Percentiles rank a stretch among this genome's conserved stretches.
Conservation (phyloP, 2,113 vertebrate species). For the Peucedramus taeniatus region DNA sequence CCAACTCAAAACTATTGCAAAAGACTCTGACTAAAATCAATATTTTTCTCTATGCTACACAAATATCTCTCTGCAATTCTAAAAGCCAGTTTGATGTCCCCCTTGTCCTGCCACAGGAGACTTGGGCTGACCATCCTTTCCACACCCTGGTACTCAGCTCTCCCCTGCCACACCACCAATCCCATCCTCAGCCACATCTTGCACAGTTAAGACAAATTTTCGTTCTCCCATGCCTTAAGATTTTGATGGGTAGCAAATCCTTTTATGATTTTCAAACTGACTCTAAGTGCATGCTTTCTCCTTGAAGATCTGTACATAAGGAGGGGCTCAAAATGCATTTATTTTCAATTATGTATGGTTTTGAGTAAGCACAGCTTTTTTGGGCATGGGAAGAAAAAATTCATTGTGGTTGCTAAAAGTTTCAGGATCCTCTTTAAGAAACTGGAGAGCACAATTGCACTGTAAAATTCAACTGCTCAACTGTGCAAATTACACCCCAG, state of each 20-base stretch:
- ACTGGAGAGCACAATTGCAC: background rate
- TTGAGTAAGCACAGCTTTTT: background rate
- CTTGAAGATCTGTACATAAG: background rate
- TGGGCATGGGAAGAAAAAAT: background rate
- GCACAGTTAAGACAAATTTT: background rate
- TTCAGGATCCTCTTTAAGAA: constrained; percentile 26
- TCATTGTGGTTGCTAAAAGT: background rate
- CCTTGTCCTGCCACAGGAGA: background rate
- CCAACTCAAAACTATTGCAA: background rate
- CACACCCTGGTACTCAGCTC: background rate
- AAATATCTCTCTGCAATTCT: background rate
- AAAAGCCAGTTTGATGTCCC: background rate
- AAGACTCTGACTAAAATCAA: background rate
- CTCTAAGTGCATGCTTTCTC: background rate
- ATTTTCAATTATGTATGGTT: background rate
- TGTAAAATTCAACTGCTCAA: constrained; percentile 49
- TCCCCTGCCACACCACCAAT: background rate
- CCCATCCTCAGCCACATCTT: background rate
- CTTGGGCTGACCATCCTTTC: background rate
- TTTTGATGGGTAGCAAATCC: background rate
- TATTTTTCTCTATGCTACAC: background rate
- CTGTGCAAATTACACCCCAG: constrained; percentile 52
- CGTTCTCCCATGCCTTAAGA: background rate
- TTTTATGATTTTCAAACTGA: background rate
- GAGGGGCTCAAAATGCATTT: background rate